phyloP scores from a whole-genome alignment of 2,797 vertebrate genomes.

The Paramormyrops hopkinsi region DNA sequence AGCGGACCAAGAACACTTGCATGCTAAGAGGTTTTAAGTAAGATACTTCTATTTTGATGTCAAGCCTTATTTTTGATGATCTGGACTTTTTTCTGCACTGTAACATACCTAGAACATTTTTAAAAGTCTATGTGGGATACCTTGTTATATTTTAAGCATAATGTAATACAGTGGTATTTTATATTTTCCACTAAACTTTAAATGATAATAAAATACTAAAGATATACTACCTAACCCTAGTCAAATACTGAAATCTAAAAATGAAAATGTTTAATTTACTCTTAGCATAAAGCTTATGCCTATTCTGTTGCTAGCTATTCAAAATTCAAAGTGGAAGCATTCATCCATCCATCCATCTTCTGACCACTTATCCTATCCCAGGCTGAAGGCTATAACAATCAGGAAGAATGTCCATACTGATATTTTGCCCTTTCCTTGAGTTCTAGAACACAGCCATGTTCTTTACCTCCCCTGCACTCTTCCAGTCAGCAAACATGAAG shows the following conservation, averaged over 20 bases:
- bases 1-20: neutral
- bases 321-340: neutral
- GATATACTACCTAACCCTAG: constrained; percentile 16
- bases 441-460: neutral
- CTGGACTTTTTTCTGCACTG: constrained; percentile 5
- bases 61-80: constrained; percentile 26
- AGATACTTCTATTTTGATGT: constrained; percentile 27
- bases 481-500: neutral
- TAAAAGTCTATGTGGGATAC: neutral
- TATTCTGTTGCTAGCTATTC: neutral
- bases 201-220: neutral
- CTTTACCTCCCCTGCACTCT: neutral
- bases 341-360: neutral
- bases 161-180: neutral
- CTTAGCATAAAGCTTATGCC: neutral
- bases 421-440: neutral
- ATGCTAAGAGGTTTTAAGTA: constrained; percentile 14
- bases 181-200: neutral
- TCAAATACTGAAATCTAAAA: neutral
- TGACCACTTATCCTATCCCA: neutral
- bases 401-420: neutral
- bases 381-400: neutral
- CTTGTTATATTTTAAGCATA: neutral
- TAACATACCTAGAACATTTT: constrained; percentile 9
- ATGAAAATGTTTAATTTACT: neutral